These are phyloP conservation scores for Potamarius usumacintae DNA, from an alignment of 2,113 vertebrate species.

Conservation along the genomic window DNA sequence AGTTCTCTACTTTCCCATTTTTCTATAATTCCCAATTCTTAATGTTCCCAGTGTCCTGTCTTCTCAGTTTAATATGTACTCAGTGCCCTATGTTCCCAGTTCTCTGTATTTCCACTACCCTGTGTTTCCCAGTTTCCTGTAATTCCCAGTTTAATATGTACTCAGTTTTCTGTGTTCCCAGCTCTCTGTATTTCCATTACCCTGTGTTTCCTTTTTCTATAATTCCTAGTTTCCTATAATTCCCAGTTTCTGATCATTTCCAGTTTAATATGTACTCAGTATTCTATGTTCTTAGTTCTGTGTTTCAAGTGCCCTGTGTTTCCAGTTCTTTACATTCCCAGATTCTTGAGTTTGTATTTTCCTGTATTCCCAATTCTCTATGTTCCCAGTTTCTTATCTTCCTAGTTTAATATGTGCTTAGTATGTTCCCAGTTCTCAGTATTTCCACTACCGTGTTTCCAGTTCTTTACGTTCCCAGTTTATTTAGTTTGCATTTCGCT, in stretches of 20 bases:
- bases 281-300: too few relatives aligned
- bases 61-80: background rate
- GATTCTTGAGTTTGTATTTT: background rate
- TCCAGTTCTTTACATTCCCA: background rate
- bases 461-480: background rate
- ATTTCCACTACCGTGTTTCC: background rate
- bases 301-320: background rate
- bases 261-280: too few relatives aligned
- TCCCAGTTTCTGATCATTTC: too few relatives aligned
- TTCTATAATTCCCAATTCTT: background rate
- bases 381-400: background rate
- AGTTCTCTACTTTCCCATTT: background rate
- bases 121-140: background rate
- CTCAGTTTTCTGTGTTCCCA: too few relatives aligned
- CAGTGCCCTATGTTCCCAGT: too few relatives aligned
- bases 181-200: background rate
- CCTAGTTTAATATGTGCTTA: background rate
- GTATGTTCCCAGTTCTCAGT: background rate
- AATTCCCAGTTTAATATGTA: too few relatives aligned
- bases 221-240: too few relatives aligned
- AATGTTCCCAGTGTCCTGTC: background rate
- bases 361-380: background rate
- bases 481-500: background rate
- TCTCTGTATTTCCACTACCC: background rate
- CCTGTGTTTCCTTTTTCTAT: background rate